Evolutionary conservation across 2,888 invertebrate genomes (phyloP).

Genomic region (Epinotia ramella): DNA sequence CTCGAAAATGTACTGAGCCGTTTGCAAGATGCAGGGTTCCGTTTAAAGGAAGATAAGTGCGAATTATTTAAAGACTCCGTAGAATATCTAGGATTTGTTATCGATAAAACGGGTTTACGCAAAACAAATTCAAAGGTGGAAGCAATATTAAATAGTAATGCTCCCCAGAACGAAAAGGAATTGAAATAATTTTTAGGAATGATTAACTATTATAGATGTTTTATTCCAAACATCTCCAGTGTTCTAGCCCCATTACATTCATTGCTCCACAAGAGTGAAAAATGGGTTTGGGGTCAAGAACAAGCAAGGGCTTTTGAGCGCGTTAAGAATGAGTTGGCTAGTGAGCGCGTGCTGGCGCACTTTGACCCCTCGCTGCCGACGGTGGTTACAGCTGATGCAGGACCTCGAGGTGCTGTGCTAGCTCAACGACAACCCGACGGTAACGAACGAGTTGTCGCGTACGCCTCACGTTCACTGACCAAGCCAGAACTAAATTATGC

Average conservation of each 20-base stretch:
- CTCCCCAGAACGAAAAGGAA: background rate
- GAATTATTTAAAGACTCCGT: conserved; percentile 28
- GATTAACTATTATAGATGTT: background rate
- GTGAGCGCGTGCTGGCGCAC: conserved; percentile 27
- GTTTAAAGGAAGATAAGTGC: conserved; percentile 38
- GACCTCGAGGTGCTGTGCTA: background rate
- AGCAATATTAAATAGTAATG: background rate
- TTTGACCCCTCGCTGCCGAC: conserved; percentile 36
- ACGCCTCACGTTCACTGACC: conserved; percentile 17
- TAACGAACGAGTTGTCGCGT: background rate
- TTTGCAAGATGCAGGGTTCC: conserved; percentile 29
- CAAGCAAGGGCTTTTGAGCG: conserved; percentile 28
- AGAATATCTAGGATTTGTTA: conserved; percentile 36
- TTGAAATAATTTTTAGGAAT: conserved; percentile 2
- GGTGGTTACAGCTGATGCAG: conserved; percentile 1
- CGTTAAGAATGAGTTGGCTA: conserved; percentile 34
- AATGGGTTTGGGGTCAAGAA: background rate
- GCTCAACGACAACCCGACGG: conserved; percentile 35
- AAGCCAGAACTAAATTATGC: conserved; percentile 2
- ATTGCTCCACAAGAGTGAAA: background rate
- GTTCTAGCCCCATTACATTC: conserved; percentile 3
- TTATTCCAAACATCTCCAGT: background rate
- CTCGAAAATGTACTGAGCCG: conserved; percentile 18
- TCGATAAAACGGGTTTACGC: conserved; percentile 4
- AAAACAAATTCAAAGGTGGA: background rate